phyloP scores from a whole-genome alignment of 2,888 invertebrate genomes.

The Eilema griseolum region DNA sequence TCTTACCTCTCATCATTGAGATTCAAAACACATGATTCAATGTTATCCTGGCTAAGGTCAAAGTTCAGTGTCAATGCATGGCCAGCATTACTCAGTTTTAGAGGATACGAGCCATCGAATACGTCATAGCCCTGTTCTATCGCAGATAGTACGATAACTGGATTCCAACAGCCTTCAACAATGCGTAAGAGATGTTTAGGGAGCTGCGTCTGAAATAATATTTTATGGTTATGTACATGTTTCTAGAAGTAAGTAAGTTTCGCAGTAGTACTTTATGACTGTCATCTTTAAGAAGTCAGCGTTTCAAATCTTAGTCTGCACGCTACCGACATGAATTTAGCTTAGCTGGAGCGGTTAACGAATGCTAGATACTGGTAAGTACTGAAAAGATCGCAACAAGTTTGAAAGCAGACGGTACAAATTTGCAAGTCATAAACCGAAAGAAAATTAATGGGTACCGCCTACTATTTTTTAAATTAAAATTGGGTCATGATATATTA shows the following conservation, averaged over 20 bases:
- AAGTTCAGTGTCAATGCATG: constrained; percentile 90
- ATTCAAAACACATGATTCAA: constrained; percentile 85
- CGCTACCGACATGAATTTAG: too few species aligned
- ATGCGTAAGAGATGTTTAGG: constrained; percentile 90
- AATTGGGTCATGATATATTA: too few species aligned
- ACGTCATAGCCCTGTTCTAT: constrained; percentile 93
- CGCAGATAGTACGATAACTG: constrained; percentile 90
- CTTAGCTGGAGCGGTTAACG: too few species aligned
- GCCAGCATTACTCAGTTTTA: constrained; percentile 89
- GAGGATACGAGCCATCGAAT: constrained; percentile 95
- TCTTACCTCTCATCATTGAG: constrained; percentile 85
- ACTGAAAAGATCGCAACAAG: too few species aligned
- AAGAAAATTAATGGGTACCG: too few species aligned
- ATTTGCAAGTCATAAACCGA: too few species aligned
- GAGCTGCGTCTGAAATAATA: constrained; percentile 84
- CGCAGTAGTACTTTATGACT: too few species aligned
- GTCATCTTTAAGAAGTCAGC: too few species aligned
- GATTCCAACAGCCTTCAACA: constrained; percentile 93
- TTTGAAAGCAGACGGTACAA: too few species aligned
- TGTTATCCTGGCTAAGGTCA: constrained; percentile 60
- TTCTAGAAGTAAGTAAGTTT: not conserved
- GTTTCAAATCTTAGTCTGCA: too few species aligned
- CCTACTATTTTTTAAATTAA: too few species aligned
- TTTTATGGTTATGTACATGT: not conserved
- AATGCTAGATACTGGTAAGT: too few species aligned